phyloP scores from a whole-genome alignment of 2,797 vertebrate genomes.

The Onychomys leucogaster region DNA sequence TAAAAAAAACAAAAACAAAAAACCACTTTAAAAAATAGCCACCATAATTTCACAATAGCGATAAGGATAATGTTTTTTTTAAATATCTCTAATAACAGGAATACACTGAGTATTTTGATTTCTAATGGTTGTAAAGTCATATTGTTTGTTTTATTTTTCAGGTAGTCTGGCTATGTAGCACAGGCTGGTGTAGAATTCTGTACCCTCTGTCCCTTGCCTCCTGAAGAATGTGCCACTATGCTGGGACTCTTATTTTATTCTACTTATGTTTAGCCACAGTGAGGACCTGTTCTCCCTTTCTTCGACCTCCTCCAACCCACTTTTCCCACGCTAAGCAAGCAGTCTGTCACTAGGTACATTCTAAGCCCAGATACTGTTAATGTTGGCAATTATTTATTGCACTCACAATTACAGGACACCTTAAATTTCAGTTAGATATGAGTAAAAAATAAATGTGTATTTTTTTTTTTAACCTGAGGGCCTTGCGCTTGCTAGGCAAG shows the following conservation, averaged over 20 bases:
- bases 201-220: too few relatives aligned
- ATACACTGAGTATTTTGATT: conserved; percentile 29
- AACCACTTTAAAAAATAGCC: background rate
- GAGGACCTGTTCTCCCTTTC: background rate
- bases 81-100: background rate
- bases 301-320: background rate
- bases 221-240: background rate
- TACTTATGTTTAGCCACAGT: background rate
- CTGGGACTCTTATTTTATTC: background rate
- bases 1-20: background rate
- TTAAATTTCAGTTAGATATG: conserved; percentile 42
- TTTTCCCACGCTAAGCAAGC: background rate
- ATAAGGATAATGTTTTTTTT: background rate
- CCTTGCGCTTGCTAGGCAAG: too few relatives aligned
- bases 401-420: conserved; percentile 12
- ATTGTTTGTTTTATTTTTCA: background rate
- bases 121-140: conserved; percentile 11
- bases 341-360: background rate
- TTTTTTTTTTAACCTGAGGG: too few relatives aligned
- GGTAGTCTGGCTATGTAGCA: background rate
- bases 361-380: background rate
- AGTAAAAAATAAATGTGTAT: background rate
- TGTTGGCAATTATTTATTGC: conserved; percentile 17
- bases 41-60: conserved; percentile 2
- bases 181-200: background rate